These are phyloP conservation scores for Zygaena filipendulae DNA, from an alignment of 2,888 invertebrate species.

Conservation along the genomic window DNA sequence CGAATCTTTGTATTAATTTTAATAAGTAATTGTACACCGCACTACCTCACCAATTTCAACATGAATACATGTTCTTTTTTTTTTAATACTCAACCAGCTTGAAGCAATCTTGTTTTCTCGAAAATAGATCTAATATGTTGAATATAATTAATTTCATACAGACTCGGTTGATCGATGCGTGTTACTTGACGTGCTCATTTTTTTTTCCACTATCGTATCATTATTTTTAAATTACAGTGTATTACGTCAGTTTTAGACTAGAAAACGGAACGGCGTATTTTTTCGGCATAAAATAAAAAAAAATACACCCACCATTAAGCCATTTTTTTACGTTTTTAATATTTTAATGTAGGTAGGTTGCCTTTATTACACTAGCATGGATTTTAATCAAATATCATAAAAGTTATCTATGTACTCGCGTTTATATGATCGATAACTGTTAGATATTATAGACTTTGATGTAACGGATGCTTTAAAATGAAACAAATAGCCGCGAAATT, in stretches of 20 bases:
- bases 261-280: constrained; percentile 44
- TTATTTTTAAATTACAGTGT: constrained; percentile 60
- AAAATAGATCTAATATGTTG: constrained; percentile 64
- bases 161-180: constrained; percentile 59
- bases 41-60: constrained; percentile 55
- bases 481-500: no score
- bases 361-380: no score
- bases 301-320: no score
- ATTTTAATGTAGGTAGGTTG: no score
- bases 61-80: constrained; percentile 53
- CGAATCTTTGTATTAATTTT: constrained; percentile 47
- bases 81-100: constrained; percentile 36
- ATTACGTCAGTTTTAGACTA: constrained; percentile 55
- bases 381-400: no score
- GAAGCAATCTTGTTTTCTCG: constrained; percentile 60
- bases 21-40: constrained; percentile 62
- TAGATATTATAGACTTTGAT: no score
- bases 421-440: no score
- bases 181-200: constrained; percentile 38
- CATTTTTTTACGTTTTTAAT: no score
- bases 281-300: no score
- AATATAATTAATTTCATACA: constrained; percentile 63
- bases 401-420: no score
- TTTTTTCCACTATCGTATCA: no score
- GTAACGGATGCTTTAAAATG: no score